These are phyloP conservation scores for Oscheius sp. DNA, from an alignment of 2,888 invertebrate genomes.

Conservation along the genomic window DNA sequence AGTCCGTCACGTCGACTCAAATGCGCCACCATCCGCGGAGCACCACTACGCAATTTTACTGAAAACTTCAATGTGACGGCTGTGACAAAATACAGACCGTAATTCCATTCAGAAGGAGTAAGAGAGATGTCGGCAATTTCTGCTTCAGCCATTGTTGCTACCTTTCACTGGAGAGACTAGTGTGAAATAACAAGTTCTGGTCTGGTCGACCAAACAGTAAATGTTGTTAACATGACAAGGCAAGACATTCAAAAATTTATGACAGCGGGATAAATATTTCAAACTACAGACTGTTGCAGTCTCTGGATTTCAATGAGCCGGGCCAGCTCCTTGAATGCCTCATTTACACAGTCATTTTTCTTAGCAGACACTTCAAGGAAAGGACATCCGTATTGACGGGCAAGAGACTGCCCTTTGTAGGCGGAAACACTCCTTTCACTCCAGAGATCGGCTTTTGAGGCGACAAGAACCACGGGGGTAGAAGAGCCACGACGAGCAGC, in stretches of 20 bases:
- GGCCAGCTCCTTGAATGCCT: slow-evolving; percentile 31
- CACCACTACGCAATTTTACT: slow-evolving; percentile 7
- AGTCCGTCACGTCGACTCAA: neutral
- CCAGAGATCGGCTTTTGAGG: slow-evolving; percentile 46
- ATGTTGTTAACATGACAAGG: no score
- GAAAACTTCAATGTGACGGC: neutral
- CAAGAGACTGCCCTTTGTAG: slow-evolving; percentile 50
- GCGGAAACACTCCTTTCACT: slow-evolving; percentile 43
- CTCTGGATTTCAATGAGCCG: slow-evolving; percentile 8
- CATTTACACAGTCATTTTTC: slow-evolving; percentile 50
- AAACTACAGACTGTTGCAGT: slow-evolving; percentile 1
- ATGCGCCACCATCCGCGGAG: no score
- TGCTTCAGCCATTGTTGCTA: slow-evolving; percentile 15
- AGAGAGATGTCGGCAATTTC: slow-evolving; percentile 1
- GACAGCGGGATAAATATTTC: no score
- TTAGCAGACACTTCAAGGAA: slow-evolving; percentile 55
- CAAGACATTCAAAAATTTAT: no score
- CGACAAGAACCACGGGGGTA: slow-evolving; percentile 50
- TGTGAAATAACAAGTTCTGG: no score
- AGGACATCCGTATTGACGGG: slow-evolving; percentile 41
- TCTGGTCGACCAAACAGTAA: no score
- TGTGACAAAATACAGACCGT: neutral
- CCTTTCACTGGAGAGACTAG: neutral
- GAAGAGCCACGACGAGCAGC: slow-evolving; percentile 27
- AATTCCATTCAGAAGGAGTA: slow-evolving; percentile 12